Percentiles rank a stretch among this genome's conserved stretches.
phyloP scores from a whole-genome alignment of 35 echinoderm and acorn worm genomes.

The Strongylocentrotus purpuratus region DNA sequence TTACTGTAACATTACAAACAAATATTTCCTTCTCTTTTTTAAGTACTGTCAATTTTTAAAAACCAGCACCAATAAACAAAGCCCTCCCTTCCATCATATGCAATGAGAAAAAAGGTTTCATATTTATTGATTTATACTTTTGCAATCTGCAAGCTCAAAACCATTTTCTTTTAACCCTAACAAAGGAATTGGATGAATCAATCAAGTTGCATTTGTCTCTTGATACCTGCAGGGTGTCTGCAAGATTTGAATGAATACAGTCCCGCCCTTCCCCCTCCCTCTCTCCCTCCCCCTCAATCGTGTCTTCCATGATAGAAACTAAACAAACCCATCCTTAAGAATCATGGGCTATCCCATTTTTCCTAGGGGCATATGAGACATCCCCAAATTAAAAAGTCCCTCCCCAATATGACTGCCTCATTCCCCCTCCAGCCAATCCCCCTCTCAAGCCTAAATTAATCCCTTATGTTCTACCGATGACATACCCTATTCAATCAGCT shows the following conservation, averaged over 20 bases:
- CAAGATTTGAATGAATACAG: background rate
- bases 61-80: no score
- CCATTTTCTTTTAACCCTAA: background rate
- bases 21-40: no score
- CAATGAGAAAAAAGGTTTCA: no score
- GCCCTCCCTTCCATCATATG: no score
- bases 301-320: background rate
- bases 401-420: background rate
- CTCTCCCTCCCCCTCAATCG: background rate
- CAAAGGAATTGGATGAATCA: background rate
- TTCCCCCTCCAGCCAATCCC: background rate
- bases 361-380: background rate
- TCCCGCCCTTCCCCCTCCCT: background rate
- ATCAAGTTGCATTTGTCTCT: background rate
- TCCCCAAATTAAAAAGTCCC: conserved; percentile 17
- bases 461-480: background rate
- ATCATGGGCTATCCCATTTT: background rate
- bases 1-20: no score
- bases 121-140: no score
- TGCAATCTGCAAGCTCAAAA: no score
- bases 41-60: no score
- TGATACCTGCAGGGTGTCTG: background rate
- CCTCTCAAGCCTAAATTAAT: background rate
- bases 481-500: background rate
- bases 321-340: background rate